Evolutionary conservation across 2,888 invertebrate genomes (phyloP).

Genomic region (Osmoderma eremita): DNA sequence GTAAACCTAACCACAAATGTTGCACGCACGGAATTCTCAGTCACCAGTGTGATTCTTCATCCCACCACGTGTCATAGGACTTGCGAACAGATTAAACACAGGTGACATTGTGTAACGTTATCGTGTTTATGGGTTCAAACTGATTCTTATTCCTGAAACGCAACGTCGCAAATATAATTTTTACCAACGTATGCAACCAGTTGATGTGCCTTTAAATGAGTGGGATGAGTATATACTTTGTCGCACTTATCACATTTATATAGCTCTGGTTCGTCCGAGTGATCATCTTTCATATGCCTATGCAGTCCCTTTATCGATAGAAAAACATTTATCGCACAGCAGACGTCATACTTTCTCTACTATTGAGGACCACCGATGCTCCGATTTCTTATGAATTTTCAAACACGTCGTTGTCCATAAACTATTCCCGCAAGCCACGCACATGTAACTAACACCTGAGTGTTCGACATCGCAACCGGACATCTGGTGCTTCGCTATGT

Average conservation of each 20-base stretch:
- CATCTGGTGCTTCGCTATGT: not conserved
- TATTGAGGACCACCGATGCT: too few relatives aligned
- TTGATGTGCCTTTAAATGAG: slow-evolving; percentile 13
- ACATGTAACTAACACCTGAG: not conserved
- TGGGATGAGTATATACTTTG: slow-evolving; percentile 10
- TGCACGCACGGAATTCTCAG: slow-evolving; percentile 56
- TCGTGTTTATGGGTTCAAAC: slow-evolving; percentile 15
- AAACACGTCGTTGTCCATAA: too few relatives aligned
- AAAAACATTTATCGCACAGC: not conserved
- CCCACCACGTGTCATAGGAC: not conserved
- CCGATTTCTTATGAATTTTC: too few relatives aligned
- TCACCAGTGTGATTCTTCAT: slow-evolving; percentile 4
- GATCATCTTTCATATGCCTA: not conserved
- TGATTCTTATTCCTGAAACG: slow-evolving; percentile 60
- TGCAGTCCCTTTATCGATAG: not conserved
- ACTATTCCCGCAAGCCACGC: not conserved
- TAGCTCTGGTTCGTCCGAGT: not conserved
- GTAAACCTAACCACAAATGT: slow-evolving; percentile 65
- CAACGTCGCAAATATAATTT: slow-evolving; percentile 51
- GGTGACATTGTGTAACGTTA: slow-evolving; percentile 6
- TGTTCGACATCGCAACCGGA: not conserved
- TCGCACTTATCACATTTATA: slow-evolving; percentile 38
- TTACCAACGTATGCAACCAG: slow-evolving; percentile 16
- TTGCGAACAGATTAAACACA: slow-evolving; percentile 27
- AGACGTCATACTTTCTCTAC: not conserved